Percentiles rank a stretch among this genome's conserved stretches.
Conservation (phyloP, 1,140 invertebrate genomes). For the Neotoxoptera formosana region DNA sequence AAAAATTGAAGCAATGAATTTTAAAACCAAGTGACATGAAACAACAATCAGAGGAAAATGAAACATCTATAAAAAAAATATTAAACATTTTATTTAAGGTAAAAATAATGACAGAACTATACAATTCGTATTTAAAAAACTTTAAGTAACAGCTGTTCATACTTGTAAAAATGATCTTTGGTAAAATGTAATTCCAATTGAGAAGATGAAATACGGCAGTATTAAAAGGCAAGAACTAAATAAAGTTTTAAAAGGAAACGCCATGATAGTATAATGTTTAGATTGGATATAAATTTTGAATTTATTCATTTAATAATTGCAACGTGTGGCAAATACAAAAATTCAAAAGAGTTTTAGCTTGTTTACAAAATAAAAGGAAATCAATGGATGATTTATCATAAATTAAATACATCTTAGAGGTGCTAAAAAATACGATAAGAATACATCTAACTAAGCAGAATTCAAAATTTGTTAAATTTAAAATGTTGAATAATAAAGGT, state of each 20-base stretch:
- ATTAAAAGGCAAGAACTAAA: constrained; percentile 68
- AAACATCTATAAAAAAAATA: constrained; percentile 72
- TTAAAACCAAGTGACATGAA: constrained; percentile 82
- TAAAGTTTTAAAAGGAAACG: constrained; percentile 46
- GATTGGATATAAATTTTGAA: not conserved
- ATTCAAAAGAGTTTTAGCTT: not conserved
- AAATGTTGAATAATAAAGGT: not conserved
- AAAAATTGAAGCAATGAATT: constrained; percentile 78
- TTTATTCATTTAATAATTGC: constrained; percentile 31
- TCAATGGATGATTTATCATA: not conserved
- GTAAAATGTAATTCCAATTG: constrained; percentile 96
- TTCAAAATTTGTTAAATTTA: not conserved
- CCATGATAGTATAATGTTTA: constrained; percentile 34
- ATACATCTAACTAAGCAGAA: not conserved
- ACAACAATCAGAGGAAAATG: constrained; percentile 85
- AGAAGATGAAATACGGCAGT: constrained; percentile 84
- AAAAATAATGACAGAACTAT: constrained; percentile 47
- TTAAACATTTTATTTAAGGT: not conserved
- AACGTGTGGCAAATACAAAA: constrained; percentile 28
- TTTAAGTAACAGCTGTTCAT: constrained; percentile 63
- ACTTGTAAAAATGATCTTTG: constrained; percentile 92
- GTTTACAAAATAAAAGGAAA: not conserved
- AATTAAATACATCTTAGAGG: not conserved
- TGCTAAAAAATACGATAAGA: constrained; percentile 15
- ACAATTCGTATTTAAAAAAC: constrained; percentile 31